A percentile compares a stretch with the other conserved stretches of the same genome.
These are phyloP conservation scores for Tenualosa thibaudeaui DNA, from an alignment of 2,797 vertebrate genomes.

Conservation along the genomic window DNA sequence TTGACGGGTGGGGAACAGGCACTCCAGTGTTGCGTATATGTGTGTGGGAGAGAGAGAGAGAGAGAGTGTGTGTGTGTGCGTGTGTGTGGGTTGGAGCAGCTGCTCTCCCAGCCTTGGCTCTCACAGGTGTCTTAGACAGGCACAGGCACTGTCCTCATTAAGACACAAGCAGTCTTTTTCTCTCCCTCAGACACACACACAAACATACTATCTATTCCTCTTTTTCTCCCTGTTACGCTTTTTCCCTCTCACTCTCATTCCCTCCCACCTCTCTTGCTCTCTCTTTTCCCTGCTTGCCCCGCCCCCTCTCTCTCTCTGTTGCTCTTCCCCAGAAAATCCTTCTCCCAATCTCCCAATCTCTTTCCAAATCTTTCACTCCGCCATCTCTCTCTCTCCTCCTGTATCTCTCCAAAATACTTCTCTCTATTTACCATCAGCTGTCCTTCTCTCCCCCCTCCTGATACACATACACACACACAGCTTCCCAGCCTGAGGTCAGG, in stretches of 20 bases:
- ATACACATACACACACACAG: conserved; percentile 12
- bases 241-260: not conserved
- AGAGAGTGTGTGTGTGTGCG: not conserved
- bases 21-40: conserved; percentile 61
- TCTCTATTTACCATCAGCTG: not conserved
- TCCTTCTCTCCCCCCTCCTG: not conserved
- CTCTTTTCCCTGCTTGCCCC: not conserved
- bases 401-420: not conserved
- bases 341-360: not conserved
- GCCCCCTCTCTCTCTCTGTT: not conserved
- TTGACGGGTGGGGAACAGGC: conserved; percentile 63
- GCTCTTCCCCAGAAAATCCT: not conserved
- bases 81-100: conserved; percentile 59
- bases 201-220: not conserved
- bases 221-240: not conserved
- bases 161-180: conserved; percentile 58
- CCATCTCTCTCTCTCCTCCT: not conserved
- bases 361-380: not conserved
- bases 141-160: conserved; percentile 59
- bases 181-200: not conserved
- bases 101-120: conserved; percentile 53
- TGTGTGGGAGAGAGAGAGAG: not conserved
- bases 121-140: conserved; percentile 64
- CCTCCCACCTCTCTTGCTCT: not conserved
- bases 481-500: conserved; percentile 33